Conservation (phyloP, 2,797 vertebrate genomes). For the Periophthalmus magnuspinnatus region DNA sequence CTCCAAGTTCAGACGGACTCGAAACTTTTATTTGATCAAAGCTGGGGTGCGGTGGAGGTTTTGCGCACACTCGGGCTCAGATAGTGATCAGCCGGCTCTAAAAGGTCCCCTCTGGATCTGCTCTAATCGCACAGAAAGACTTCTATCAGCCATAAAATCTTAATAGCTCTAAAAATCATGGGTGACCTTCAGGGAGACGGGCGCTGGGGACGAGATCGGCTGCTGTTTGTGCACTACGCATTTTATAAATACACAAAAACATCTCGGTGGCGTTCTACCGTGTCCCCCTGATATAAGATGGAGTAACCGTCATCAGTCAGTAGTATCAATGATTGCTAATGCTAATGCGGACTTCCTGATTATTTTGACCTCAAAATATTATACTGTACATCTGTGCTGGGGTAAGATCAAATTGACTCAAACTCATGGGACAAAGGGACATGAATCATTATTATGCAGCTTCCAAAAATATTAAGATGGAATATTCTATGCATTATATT, state of each 20-base stretch:
- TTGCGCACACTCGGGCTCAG: constrained; percentile 34
- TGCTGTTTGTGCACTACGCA: constrained; percentile 34
- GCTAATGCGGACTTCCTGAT: too few relatives aligned
- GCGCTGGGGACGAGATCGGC: constrained; percentile 14
- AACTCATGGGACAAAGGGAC: too few relatives aligned
- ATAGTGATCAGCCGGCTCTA: constrained; percentile 50
- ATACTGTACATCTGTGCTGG: too few relatives aligned
- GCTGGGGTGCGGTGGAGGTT: constrained; percentile 26
- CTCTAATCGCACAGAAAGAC: constrained; percentile 54
- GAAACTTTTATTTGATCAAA: constrained; percentile 52
- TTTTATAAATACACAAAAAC: constrained; percentile 12
- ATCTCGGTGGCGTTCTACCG: background rate
- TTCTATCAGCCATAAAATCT: constrained; percentile 67
- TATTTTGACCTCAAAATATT: too few relatives aligned
- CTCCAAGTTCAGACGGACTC: constrained; percentile 42
- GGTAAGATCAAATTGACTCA: too few relatives aligned
- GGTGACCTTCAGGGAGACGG: constrained; percentile 60
- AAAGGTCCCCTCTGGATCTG: constrained; percentile 46
- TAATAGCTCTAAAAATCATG: constrained; percentile 59
- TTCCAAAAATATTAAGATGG: too few relatives aligned
- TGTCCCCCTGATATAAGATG: too few relatives aligned
- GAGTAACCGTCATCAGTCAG: too few relatives aligned
- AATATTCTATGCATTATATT: too few relatives aligned
- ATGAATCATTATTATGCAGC: too few relatives aligned
- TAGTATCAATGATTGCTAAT: too few relatives aligned